phyloP scores from a whole-genome alignment of 2,113 vertebrate species.

The Hyperoodon ampullatus region DNA sequence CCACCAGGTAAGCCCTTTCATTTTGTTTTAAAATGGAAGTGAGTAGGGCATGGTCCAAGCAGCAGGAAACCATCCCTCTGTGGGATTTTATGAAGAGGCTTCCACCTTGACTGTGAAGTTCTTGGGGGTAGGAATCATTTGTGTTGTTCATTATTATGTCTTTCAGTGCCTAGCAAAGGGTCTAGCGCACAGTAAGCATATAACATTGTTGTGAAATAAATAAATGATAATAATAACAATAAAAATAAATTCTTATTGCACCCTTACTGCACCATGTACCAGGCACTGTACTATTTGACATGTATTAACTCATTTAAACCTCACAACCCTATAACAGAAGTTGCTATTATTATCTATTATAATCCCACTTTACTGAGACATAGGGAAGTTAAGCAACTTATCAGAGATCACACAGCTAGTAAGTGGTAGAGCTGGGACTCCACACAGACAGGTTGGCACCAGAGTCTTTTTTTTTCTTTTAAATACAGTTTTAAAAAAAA shows the following conservation, averaged over 20 bases:
- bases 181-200: neutral
- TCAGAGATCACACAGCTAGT: neutral
- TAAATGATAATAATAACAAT: neutral
- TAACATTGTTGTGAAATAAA: slow-evolving; percentile 24
- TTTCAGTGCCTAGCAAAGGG: neutral
- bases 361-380: neutral
- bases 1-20: neutral
- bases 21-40: neutral
- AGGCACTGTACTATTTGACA: neutral
- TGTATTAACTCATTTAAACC: neutral
- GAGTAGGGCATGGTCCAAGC: neutral
- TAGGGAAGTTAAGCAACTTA: neutral
- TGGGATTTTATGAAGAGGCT: neutral
- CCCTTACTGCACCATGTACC: neutral
- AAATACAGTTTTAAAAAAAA: too few relatives aligned
- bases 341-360: neutral
- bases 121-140: neutral
- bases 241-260: neutral
- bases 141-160: neutral
- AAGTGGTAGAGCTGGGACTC: neutral
- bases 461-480: neutral
- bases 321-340: neutral
- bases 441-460: neutral
- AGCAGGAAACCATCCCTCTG: neutral
- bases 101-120: neutral